phyloP scores from a whole-genome alignment of 2,113 vertebrate species.

The Willisornis vidua region DNA sequence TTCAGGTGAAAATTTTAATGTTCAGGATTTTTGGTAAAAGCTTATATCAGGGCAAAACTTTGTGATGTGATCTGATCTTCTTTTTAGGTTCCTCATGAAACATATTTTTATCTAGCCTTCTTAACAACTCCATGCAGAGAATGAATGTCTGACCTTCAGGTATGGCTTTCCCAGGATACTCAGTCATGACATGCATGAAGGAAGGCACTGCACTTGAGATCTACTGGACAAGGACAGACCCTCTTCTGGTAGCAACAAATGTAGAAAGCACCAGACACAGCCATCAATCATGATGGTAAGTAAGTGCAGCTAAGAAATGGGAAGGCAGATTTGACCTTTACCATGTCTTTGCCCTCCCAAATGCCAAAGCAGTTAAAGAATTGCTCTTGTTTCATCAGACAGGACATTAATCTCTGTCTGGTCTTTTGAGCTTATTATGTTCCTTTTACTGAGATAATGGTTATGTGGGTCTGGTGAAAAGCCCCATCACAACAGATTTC shows the following conservation, averaged over 20 bases:
- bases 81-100: neutral
- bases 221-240: neutral
- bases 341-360: neutral
- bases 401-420: neutral
- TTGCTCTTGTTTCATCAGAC: neutral
- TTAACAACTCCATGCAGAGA: neutral
- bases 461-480: neutral
- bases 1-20: neutral
- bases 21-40: neutral
- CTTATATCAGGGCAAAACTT: fast-evolving
- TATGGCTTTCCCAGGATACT: neutral
- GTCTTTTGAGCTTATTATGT: neutral
- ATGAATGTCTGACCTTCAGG: neutral
- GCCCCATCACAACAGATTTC: neutral
- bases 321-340: neutral
- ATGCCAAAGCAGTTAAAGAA: slow-evolving; percentile 17
- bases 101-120: neutral
- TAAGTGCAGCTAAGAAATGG: neutral
- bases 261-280: neutral
- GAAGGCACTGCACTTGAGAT: neutral
- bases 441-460: neutral
- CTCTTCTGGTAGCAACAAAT: neutral
- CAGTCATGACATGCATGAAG: neutral
- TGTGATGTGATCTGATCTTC: neutral
- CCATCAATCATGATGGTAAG: neutral